These are phyloP conservation scores for Fringilla coelebs DNA, from an alignment of 2,797 vertebrate species.

Conservation along the genomic window DNA sequence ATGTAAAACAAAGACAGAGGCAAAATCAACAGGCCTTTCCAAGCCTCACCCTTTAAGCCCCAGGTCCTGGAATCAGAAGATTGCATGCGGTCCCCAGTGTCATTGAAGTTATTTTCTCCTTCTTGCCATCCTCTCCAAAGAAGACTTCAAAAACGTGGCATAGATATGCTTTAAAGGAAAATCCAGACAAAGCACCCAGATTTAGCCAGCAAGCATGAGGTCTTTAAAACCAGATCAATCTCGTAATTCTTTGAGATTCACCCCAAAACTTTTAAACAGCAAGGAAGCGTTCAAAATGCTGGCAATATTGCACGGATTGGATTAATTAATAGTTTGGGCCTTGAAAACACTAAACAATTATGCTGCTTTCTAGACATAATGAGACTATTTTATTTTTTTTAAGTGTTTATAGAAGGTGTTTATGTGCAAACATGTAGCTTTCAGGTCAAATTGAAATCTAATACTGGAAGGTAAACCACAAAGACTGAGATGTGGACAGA, in stretches of 20 bases:
- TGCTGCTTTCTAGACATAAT: neutral
- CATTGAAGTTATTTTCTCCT: neutral
- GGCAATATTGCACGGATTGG: neutral
- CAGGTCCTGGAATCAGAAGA: neutral
- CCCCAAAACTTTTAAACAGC: neutral
- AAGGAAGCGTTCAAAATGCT: neutral
- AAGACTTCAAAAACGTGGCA: neutral
- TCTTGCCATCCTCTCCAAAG: neutral
- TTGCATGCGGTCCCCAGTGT: neutral
- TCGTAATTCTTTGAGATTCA: neutral
- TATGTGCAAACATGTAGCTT: neutral
- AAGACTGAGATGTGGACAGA: neutral
- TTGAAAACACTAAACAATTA: neutral
- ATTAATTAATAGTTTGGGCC: neutral
- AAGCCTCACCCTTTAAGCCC: neutral
- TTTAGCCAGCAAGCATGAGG: neutral
- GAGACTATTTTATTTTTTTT: neutral
- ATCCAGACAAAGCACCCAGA: neutral
- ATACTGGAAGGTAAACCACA: neutral
- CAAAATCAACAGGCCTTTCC: neutral
- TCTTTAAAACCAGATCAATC: neutral
- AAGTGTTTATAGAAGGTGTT: neutral
- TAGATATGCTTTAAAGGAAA: neutral
- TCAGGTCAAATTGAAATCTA: neutral
- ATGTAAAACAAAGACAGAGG: neutral